These are phyloP conservation scores for Himalopsyche kuldschensis DNA, from an alignment of 2,888 invertebrate genomes.

Conservation along the genomic window DNA sequence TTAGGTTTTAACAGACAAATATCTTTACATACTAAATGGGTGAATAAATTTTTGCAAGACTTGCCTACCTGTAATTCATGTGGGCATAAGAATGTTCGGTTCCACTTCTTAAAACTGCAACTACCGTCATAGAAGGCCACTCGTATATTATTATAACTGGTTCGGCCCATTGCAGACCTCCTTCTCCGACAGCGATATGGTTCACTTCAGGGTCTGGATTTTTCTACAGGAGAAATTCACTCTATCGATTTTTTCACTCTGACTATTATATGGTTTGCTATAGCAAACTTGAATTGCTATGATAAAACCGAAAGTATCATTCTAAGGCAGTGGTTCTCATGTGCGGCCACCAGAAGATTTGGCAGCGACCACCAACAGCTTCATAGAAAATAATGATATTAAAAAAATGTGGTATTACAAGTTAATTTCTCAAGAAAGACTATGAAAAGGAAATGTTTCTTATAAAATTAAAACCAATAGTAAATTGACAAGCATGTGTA, in stretches of 20 bases:
- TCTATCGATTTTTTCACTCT: neutral
- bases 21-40: neutral
- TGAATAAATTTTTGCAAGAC: neutral
- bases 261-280: too few species aligned
- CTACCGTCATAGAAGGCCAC: conserved; percentile 78
- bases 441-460: too few species aligned
- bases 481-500: too few species aligned
- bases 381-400: too few species aligned
- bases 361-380: too few species aligned
- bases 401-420: too few species aligned
- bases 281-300: too few species aligned
- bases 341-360: too few species aligned
- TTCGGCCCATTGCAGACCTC: conserved; percentile 58
- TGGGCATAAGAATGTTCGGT: conserved; percentile 72
- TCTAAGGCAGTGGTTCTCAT: too few species aligned
- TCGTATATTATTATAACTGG: conserved; percentile 75
- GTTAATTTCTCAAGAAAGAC: too few species aligned
- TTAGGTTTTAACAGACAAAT: neutral
- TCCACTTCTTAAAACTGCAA: conserved; percentile 75
- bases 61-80: conserved; percentile 68
- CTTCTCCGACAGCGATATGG: conserved; percentile 83
- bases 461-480: too few species aligned
- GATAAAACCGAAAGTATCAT: too few species aligned
- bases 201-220: conserved; percentile 62
- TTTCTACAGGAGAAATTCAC: conserved; percentile 52